These are phyloP conservation scores for Trogon surrucura DNA, from an alignment of 2,113 vertebrate species.

Conservation along the genomic window DNA sequence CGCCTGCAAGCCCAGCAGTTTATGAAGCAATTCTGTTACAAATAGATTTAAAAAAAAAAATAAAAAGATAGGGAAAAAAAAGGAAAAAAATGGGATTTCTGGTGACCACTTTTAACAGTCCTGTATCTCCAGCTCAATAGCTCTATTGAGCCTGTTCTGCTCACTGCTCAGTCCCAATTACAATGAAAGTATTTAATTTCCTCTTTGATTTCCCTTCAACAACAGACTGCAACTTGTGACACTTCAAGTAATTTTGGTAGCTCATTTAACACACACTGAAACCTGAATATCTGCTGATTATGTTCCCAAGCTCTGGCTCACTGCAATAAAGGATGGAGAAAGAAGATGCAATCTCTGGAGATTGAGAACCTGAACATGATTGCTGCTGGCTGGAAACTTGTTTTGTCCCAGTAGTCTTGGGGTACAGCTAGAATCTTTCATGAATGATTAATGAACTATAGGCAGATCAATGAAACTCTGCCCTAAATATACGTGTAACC, in stretches of 20 bases:
- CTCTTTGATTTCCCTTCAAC: conserved; percentile 67
- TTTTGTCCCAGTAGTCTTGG: conserved; percentile 63
- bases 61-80: background rate
- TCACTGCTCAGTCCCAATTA: conserved; percentile 48
- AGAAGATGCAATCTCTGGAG: conserved; percentile 61
- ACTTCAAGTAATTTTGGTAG: conserved; percentile 63
- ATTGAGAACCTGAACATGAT: conserved; percentile 47
- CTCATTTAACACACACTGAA: conserved; percentile 64
- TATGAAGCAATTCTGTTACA: background rate
- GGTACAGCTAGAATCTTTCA: conserved; percentile 36
- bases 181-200: conserved; percentile 69
- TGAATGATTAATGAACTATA: conserved; percentile 63
- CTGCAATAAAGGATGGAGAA: conserved; percentile 57
- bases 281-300: conserved; percentile 61
- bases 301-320: conserved; percentile 49
- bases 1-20: background rate
- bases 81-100: background rate
- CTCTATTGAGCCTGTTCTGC: conserved; percentile 36
- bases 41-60: background rate
- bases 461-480: conserved; percentile 47
- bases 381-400: conserved; percentile 63
- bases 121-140: conserved; percentile 18
- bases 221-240: conserved; percentile 64
- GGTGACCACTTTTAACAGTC: background rate
- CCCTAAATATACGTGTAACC: conserved; percentile 47